Evolutionary conservation across 2,797 vertebrate species (phyloP).

Genomic region (Hydrophis major): DNA sequence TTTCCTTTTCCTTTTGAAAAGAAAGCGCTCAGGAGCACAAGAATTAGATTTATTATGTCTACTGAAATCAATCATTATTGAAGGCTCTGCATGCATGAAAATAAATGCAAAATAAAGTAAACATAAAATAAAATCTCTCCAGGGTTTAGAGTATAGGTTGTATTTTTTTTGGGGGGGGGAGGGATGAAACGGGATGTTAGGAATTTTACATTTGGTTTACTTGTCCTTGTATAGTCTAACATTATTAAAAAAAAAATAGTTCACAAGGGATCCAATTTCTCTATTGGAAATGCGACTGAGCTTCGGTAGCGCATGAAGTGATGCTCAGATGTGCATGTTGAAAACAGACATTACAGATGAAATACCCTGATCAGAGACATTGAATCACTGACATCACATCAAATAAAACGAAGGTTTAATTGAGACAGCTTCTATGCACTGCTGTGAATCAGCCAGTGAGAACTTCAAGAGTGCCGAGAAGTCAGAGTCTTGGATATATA

Average conservation of each 20-base stretch:
- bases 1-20: constrained; percentile 17
- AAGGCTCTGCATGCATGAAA: constrained; percentile 46
- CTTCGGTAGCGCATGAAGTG: background rate
- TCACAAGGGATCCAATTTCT: constrained; percentile 6
- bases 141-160: constrained; percentile 20
- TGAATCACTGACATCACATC: background rate
- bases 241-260: background rate
- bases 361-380: background rate
- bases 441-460: background rate
- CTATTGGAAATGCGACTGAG: constrained; percentile 13
- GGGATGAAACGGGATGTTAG: accelerated
- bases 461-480: background rate
- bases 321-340: background rate
- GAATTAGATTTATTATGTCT: background rate
- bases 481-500: background rate
- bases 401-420: background rate
- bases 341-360: background rate
- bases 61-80: constrained; percentile 33
- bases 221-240: background rate
- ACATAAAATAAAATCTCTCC: constrained; percentile 23
- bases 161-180: background rate
- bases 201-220: background rate
- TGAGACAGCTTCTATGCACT: background rate
- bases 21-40: constrained; percentile 21
- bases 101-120: constrained; percentile 45